These are phyloP conservation scores for Lycodopsis pacificus DNA, from an alignment of 2,797 vertebrate species.

Conservation along the genomic window DNA sequence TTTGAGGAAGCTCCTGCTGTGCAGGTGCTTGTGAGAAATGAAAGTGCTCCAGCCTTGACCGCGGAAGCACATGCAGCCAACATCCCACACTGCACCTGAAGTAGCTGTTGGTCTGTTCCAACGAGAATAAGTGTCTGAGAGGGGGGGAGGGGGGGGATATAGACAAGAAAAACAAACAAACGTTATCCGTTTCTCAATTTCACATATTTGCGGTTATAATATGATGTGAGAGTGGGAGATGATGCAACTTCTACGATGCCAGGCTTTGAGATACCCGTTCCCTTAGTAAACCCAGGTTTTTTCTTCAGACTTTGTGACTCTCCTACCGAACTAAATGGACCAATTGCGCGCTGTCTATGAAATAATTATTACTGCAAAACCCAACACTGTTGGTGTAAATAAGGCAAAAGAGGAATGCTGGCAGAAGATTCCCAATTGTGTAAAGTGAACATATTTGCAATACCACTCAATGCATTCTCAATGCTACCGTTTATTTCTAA, in stretches of 20 bases:
- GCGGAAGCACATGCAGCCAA: constrained; percentile 78
- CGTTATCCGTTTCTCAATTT: not conserved
- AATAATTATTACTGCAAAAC: not conserved
- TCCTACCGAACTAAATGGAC: no score
- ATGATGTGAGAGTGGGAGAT: not conserved
- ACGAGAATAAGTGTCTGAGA: constrained; percentile 64
- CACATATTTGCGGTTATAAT: not conserved
- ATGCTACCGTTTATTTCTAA: not conserved
- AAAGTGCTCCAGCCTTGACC: constrained; percentile 80
- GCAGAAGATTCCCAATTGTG: not conserved
- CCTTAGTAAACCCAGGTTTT: not conserved
- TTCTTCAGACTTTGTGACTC: no score
- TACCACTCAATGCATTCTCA: not conserved
- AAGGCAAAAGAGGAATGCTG: not conserved
- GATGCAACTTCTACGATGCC: not conserved
- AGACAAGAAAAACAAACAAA: not conserved
- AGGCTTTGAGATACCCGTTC: not conserved
- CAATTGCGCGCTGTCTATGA: no score
- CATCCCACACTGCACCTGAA: constrained; percentile 76
- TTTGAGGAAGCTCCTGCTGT: constrained; percentile 87
- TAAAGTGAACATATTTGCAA: no score
- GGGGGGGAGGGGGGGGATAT: no score
- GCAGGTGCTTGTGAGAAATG: constrained; percentile 86
- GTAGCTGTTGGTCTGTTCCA: constrained; percentile 86
- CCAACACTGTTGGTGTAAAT: not conserved